Evolutionary conservation across 92 coral and sea anemone genomes (phyloP), one percentile per base, ranked within the genome.

Genomic region (Porites cylindrica): DNA sequence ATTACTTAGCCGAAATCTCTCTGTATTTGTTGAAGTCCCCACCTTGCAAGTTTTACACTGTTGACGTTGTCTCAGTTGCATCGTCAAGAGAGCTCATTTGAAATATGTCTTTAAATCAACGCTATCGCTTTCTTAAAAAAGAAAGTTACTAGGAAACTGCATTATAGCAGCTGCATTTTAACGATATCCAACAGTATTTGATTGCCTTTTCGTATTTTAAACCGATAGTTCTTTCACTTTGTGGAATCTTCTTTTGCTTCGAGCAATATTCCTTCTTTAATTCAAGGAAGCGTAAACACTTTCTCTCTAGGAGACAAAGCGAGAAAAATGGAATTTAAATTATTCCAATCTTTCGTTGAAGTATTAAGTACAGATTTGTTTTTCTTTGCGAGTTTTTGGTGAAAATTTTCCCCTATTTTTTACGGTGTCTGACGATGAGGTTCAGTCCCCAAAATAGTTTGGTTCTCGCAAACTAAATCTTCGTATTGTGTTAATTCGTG

Each of bases 271-370:
- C 23, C 18, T 29, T 50, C 23, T 43, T 29, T 59, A 4, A 50
- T 54, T 67, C 18, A 14, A 29, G 51, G 52, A 9, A 63, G 11
- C 8, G 51, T 20, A 64, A 65, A 73, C 21, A 38, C 66, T 47
- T 83, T 65, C 66, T 63, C 7, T 62, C 87, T 52, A 83, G 74
- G 87, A 65, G 51, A 83, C 81, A 16, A 26, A 59, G 17, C 26
- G 1, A 53, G 26, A 65, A 18, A 61, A 13, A 43, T 83, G 87
- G 87, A 83, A 83, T 83, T 72, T 74, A 17, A 29, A 72, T 83
- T 51, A 23, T 73, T 73, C 52, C 10, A 38, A 6, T 29, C 14
- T 10, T 24, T 10, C 32, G 8, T 20, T 60, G 43, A 20, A 4
- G 19, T 61, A 17, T 3, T 54, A 54, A 56, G 61, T 10, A 14